Base-by-base conservation (phyloP, 2,888 invertebrate species). In the Lypha dubia region DNA sequence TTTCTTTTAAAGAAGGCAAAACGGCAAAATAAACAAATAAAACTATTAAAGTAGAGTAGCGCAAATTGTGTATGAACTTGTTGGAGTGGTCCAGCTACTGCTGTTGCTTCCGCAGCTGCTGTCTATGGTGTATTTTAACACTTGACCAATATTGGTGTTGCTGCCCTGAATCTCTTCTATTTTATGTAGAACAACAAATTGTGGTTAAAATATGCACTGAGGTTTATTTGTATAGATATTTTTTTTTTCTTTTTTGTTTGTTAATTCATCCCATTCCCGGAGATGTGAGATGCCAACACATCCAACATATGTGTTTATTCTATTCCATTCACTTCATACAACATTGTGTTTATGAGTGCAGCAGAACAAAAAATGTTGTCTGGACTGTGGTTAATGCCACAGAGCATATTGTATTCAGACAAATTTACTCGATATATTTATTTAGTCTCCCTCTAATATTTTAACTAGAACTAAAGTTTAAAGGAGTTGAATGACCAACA, bases 341-440 rank as follows among this genome's bases (percentile, higher is more conserved):
- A 51, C 8, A 41, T 51, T 62, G 51, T 53, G n/a, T 65, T 20
- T 20, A n/a, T 65, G 46, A 32, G 51, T 22, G 62, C 15, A 51
- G 3, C 9, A 11, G 22, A 15, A 35, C 32, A 62, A 70, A 75
- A 73, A 62, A 67, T 56, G 28, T 73, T 73, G 77, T 83, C 83
- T 83, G 77, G 77, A 83, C 83, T 83, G 74, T 79, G 77, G 83
- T 83, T 83, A 83, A 67, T 62, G 62, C 56, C 6, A 58, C 13
- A 9, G 22, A 82, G 46, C 15, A 46, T 49, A 28, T 28, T n/a
- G n/a, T n/a, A 17, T 38, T 17, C 8, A 70, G 17, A 56, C 49
- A 63, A 63, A 63, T 58, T 58, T 76, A 79, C 41, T 53, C 62
- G 44, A 46, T 79, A 62, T 62, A 53, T 60, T 32, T 51, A 51